Conservation (phyloP, 30 jellyfish, hydroid and myxozoan species). For the Nemopilema nomurai region DNA sequence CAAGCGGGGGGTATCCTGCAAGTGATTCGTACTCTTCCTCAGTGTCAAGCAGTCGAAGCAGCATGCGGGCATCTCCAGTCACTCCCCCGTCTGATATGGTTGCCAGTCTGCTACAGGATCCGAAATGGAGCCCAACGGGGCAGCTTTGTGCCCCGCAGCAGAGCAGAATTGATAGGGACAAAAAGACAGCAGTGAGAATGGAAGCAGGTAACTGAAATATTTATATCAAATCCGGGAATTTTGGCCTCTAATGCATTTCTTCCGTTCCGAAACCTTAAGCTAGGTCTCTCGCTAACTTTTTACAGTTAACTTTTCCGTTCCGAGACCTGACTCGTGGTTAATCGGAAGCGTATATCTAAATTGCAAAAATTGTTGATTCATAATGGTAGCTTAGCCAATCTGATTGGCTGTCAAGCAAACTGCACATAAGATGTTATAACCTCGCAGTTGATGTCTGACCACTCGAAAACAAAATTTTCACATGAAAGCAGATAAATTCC, state of each 20-base stretch:
- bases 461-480: too few species aligned
- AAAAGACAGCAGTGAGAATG: conserved; percentile 26
- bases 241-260: not conserved
- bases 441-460: too few species aligned
- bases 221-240: not conserved
- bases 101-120: conserved; percentile 69
- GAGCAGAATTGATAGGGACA: conserved; percentile 20
- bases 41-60: conserved; percentile 35
- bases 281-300: too few species aligned
- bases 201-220: conserved; percentile 44
- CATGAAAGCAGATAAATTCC: too few species aligned
- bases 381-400: too few species aligned
- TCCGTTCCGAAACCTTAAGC: not conserved
- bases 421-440: too few species aligned
- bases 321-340: too few species aligned
- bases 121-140: conserved; percentile 85
- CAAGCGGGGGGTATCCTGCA: conserved; percentile 2
- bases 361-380: too few species aligned
- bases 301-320: too few species aligned
- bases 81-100: conserved; percentile 25
- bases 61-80: conserved; percentile 27
- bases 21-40: conserved; percentile 28
- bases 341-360: too few species aligned
- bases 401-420: too few species aligned
- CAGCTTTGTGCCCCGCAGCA: conserved; percentile 42